Evolutionary conservation across 2,888 invertebrate genomes (phyloP), one percentile per base, ranked within the genome.

Genomic region (Hermaeophaga mercurialis): DNA sequence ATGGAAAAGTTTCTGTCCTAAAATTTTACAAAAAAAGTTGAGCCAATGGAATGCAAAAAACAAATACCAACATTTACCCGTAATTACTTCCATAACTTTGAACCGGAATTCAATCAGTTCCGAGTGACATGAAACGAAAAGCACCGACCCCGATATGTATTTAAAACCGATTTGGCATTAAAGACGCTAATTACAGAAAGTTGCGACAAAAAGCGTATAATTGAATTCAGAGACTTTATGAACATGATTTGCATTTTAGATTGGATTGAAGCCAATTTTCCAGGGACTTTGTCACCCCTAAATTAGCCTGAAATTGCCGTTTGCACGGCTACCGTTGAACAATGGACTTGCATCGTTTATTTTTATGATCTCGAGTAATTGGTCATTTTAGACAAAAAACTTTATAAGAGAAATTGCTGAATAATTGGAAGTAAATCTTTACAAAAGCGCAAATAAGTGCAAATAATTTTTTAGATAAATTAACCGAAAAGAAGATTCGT

Each of bases 191-290:
- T 57, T 62, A 56, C 48, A 15, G 39, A 39, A 56, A 62, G 49
- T 57, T 49, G 53, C 41, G 59, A 65, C 63, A 66, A 67, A 67
- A 64, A 64, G 61, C 60, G 61, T 64, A 63, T 67, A 67, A 67
- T 67, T 65, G 66, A 66, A 67, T 67, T 59, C 58, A 50, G 54
- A 49, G 63, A 58, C 64, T 65, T 67, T 63, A 65, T 66, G 62
- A 63, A 62, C 60, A 64, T 63, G 65, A 75, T 75, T 74, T 74
- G 74, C 73, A 73, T 74, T 72, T 70, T 72, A 74, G 71, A 74
- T 75, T 74, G 72, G 73, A 74, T 72, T 67, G 66, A 59, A 66
- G 70, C 70, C 74, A 75, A 75, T 74, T 75, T 73, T 73, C 72
- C 68, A 68, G 70, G 62, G 69, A 67, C 70, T 73, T 70, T 74